phyloP scores from a whole-genome alignment of 2,797 vertebrate species.

The Danio choprae region DNA sequence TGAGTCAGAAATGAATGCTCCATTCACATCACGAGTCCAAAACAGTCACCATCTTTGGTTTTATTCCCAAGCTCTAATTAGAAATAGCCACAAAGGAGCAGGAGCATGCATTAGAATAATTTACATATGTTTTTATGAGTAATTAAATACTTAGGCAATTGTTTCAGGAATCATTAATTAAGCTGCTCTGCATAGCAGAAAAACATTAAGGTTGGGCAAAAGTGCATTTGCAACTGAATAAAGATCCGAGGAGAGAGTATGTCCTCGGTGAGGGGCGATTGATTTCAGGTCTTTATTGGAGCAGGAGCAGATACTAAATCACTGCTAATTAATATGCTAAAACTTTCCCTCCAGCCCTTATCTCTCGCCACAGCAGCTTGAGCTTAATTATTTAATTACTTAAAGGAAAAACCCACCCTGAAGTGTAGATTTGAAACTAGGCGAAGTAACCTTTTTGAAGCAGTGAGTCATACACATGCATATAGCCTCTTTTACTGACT shows the following conservation, averaged over 20 bases:
- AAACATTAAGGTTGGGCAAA: constrained; percentile 10
- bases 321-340: constrained; percentile 64
- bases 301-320: constrained; percentile 57
- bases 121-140: constrained; percentile 12
- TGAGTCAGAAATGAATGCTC: background rate
- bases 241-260: constrained; percentile 16
- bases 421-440: background rate
- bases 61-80: constrained; percentile 13
- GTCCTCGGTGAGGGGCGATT: constrained; percentile 50
- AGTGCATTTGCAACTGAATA: constrained; percentile 23
- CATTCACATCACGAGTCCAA: background rate
- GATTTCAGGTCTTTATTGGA: constrained; percentile 57
- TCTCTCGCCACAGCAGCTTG: constrained; percentile 54
- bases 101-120: constrained; percentile 25
- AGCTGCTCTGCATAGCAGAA: background rate
- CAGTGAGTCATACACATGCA: background rate
- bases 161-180: constrained; percentile 6
- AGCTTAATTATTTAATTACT: constrained; percentile 54
- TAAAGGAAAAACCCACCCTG: constrained; percentile 28
- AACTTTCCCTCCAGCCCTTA: constrained; percentile 59
- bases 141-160: background rate
- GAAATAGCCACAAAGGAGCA: constrained; percentile 5
- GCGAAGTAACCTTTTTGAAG: constrained; percentile 16
- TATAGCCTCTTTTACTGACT: background rate
- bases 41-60: background rate